Percentiles rank a stretch among this genome's conserved stretches.
These are phyloP conservation scores for Trogon surrucura DNA, from an alignment of 2,113 vertebrate genomes.

Conservation along the genomic window DNA sequence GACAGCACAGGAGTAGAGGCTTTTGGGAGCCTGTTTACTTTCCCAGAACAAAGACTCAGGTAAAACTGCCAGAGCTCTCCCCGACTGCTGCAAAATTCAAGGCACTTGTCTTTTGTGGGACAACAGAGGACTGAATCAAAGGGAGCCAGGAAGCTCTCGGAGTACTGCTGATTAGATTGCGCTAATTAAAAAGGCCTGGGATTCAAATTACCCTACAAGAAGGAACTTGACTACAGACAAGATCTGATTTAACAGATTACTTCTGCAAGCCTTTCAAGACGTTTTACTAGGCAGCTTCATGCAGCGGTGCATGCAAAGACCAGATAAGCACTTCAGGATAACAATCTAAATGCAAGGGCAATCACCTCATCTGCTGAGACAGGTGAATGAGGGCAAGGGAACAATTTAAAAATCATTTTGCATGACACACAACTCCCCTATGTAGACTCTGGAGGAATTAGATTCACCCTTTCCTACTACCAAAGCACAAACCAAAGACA, in stretches of 20 bases:
- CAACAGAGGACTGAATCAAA: rapidly evolving
- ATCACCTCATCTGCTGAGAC: background rate
- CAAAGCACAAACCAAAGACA: background rate
- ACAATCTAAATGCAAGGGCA: background rate
- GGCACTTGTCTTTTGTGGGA: background rate
- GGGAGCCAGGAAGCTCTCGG: background rate
- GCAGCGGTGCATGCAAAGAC: background rate
- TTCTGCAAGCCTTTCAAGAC: background rate
- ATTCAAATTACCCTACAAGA: background rate
- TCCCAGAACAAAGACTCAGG: background rate
- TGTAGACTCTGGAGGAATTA: rapidly evolving
- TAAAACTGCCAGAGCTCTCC: background rate
- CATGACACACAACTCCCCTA: background rate
- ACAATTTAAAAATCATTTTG: background rate
- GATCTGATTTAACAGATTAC: background rate
- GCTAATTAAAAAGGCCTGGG: background rate
- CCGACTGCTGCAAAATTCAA: background rate
- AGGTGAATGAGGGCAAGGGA: background rate
- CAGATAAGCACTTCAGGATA: background rate
- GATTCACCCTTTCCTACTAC: background rate
- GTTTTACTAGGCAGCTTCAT: background rate
- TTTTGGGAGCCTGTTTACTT: background rate
- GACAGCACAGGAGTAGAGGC: background rate
- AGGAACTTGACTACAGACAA: background rate
- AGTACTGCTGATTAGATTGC: background rate